Conservation (phyloP, 2,113 vertebrate species). For the Diadophis punctatus region DNA sequence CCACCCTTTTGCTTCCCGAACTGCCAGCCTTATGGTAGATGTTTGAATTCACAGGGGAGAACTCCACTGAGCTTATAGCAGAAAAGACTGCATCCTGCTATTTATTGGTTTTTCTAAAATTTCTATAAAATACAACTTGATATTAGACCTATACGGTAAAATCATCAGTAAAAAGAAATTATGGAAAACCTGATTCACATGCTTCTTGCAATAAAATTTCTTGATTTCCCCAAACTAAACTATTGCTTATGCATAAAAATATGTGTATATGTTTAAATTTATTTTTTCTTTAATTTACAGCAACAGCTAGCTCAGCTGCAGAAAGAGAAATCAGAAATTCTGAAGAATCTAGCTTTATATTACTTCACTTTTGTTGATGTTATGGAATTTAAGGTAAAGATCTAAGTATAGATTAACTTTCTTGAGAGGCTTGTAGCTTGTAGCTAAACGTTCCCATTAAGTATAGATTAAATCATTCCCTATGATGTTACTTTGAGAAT, state of each 20-base stretch:
- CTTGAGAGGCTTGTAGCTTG: background rate
- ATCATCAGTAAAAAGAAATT: slow-evolving; percentile 34
- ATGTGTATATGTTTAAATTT: slow-evolving; percentile 11
- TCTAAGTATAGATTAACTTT: background rate
- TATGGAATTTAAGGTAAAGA: slow-evolving; percentile 97
- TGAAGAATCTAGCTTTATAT: slow-evolving; percentile 98
- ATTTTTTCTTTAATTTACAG: slow-evolving; percentile 75
- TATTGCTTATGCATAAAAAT: slow-evolving; percentile 4
- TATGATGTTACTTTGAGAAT: background rate
- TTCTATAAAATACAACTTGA: background rate
- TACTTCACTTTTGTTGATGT: slow-evolving; percentile 99
- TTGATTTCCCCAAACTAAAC: background rate
- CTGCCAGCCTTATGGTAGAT: background rate
- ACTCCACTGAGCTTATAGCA: background rate
- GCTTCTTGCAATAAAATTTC: slow-evolving; percentile 22
- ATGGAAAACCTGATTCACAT: slow-evolving; percentile 46
- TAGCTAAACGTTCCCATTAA: background rate
- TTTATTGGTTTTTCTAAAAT: background rate
- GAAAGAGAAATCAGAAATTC: slow-evolving; percentile 98
- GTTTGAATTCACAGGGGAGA: background rate
- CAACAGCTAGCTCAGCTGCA: slow-evolving; percentile 99
- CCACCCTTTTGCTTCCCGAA: background rate
- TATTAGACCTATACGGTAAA: slow-evolving; percentile 46
- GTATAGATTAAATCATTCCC: background rate
- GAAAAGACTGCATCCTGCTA: background rate